Percentiles rank a stretch among this genome's conserved stretches.
These are phyloP conservation scores for Pachycephus smyrnensis DNA, from an alignment of 2,888 invertebrate genomes.

Conservation along the genomic window DNA sequence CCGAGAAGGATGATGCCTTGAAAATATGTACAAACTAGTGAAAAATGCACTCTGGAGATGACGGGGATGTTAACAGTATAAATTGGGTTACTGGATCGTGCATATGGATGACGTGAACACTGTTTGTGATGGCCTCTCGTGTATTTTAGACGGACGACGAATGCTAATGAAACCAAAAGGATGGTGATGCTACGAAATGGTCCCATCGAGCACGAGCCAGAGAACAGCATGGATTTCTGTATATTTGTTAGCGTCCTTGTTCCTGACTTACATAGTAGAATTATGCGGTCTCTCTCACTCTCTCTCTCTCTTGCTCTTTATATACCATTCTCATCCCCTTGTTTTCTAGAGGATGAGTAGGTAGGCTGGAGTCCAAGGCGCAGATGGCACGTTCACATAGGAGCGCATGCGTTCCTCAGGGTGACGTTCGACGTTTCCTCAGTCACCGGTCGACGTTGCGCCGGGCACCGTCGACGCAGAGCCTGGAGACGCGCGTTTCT, in stretches of 20 bases:
- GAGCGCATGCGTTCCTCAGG: constrained; percentile 17
- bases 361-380: neutral
- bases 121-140: neutral
- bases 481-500: constrained; percentile 13
- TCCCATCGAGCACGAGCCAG: neutral
- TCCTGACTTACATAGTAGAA: neutral
- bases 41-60: neutral
- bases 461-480: constrained; percentile 49
- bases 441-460: constrained; percentile 63
- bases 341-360: constrained; percentile 7
- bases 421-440: constrained; percentile 59
- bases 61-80: neutral
- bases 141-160: neutral
- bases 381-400: constrained; percentile 1
- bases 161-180: neutral
- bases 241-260: neutral
- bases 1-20: neutral
- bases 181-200: neutral
- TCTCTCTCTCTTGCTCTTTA: neutral
- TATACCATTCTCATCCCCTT: neutral
- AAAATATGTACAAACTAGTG: neutral
- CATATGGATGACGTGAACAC: neutral
- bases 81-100: neutral
- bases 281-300: neutral
- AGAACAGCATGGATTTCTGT: neutral